Evolutionary conservation across 2,888 invertebrate genomes (phyloP).

Genomic region (Drosophila emarginata): DNA sequence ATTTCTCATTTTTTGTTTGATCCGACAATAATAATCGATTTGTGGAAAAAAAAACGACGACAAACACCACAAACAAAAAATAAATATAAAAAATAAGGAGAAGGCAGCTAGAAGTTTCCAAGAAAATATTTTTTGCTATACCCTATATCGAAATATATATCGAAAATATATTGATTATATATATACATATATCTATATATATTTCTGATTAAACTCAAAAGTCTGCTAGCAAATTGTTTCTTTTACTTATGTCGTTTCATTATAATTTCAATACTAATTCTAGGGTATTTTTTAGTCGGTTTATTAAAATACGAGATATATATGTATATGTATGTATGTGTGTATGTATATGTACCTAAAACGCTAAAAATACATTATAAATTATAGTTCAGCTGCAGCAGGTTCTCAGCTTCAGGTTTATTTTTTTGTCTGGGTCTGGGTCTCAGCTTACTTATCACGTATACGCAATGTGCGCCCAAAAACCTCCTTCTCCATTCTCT

Average conservation of each 20-base stretch:
- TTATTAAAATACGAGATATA: too few species aligned
- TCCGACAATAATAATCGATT: slow-evolving; percentile 16
- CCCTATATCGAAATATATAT: neutral
- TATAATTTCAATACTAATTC: too few species aligned
- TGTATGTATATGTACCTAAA: slow-evolving; percentile 11
- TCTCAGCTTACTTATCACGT: slow-evolving; percentile 49
- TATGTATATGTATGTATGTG: too few species aligned
- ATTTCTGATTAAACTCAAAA: too few species aligned
- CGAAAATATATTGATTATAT: too few species aligned
- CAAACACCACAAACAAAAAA: slow-evolving; percentile 11
- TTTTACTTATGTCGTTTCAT: too few species aligned
- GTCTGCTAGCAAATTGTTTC: too few species aligned
- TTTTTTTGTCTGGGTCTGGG: neutral
- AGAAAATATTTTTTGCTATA: neutral
- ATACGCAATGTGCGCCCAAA: slow-evolving; percentile 57
- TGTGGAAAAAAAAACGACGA: neutral
- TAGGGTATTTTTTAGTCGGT: neutral
- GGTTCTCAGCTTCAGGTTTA: slow-evolving; percentile 15
- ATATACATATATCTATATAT: neutral
- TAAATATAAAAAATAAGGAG: slow-evolving; percentile 11
- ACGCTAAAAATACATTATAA: slow-evolving; percentile 64
- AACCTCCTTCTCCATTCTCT: slow-evolving; percentile 10
- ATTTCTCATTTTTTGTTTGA: neutral
- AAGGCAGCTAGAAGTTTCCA: neutral
- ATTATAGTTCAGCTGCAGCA: slow-evolving; percentile 63